Evolutionary conservation across 2,888 invertebrate genomes (phyloP), one percentile per base, ranked within the genome.

Genomic region (Mythimna pallens): DNA sequence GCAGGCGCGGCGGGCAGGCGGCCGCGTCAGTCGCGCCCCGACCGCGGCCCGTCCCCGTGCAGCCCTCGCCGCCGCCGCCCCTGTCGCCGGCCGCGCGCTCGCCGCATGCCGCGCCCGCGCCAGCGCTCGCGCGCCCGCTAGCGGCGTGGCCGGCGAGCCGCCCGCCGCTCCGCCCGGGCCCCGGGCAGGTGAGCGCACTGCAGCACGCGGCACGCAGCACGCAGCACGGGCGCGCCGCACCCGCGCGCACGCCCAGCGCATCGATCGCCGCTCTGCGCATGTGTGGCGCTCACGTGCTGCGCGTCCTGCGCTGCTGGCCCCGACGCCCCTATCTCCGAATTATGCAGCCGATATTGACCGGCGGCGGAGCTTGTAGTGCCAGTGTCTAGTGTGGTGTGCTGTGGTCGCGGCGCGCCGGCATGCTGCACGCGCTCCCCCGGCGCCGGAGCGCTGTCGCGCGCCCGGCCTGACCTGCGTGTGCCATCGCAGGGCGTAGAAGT

Each of bases 41-140:
- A 88, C 92, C 90, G 91, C 93, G 92, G 93, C 86, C 76, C 85
- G 83, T 78, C 86, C 88, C 88, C 88, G 90, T 87, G 89, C 89
- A 85, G 87, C 87, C 89, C 87, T 87, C 88, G 88, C 90, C 89
- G 86, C 90, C 88, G 88, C 90, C 89, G 86, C 89, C 86, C 88
- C 88, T 88, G 87, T 87, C 89, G 89, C 92, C 90, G 92, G 91
- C 92, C 88, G 89, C 90, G 91, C 90, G 89, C 90, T 88, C 91
- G 92, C 92, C 93, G 89, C 90, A 90, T 91, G 91, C 90, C 92
- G 92, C 93, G 90, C 90, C 89, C 87, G 89, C 89, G 88, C 91
- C 82, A 84, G 89, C 89, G 88, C 91, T 79, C 86, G 92, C 91
- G 91, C 88, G 90, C 89, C 89, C 92, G 90, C 91, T 91, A 92